Percentiles rank a stretch among this genome's conserved stretches.
These are phyloP conservation scores for Drosophila subsilvestris DNA, from an alignment of 2,888 invertebrate species.

Conservation along the genomic window DNA sequence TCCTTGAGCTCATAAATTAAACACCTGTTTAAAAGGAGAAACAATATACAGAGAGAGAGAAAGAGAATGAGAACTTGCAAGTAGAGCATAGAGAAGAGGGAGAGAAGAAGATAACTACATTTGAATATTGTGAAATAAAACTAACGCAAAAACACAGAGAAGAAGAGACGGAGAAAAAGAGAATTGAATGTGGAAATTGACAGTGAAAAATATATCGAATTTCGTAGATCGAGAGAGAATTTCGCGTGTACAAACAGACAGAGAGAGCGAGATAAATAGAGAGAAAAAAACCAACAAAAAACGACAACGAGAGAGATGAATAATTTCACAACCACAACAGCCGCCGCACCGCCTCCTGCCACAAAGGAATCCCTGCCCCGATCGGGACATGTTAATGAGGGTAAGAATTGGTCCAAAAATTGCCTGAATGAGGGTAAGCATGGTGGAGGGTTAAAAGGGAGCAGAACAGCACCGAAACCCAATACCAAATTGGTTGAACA, in stretches of 20 bases:
- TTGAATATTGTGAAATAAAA: neutral
- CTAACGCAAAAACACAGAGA: neutral
- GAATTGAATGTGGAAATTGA: constrained; percentile 16
- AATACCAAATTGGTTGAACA: constrained; percentile 44
- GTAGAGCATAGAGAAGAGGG: neutral
- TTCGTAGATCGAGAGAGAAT: neutral
- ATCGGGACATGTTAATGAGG: constrained; percentile 87
- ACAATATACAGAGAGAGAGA: constrained; percentile 7
- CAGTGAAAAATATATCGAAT: too few relatives aligned
- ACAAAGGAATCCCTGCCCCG: constrained; percentile 86
- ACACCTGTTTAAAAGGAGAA: constrained; percentile 67
- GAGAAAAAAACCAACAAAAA: constrained; percentile 9
- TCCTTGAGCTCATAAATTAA: constrained; percentile 72
- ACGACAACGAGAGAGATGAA: constrained; percentile 66
- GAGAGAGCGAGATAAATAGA: too few relatives aligned
- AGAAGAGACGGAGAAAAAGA: constrained; percentile 5
- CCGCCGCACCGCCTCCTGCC: constrained; percentile 68
- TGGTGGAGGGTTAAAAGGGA: neutral
- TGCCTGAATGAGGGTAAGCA: neutral
- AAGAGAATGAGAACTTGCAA: neutral
- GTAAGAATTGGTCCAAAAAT: constrained; percentile 51
- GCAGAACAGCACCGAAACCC: constrained; percentile 4
- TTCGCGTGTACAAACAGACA: constrained; percentile 8
- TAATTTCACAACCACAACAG: constrained; percentile 83
- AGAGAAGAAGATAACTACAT: neutral